phyloP scores from a whole-genome alignment of 64 coral and sea anemone genomes.

The Montipora foliosa region DNA sequence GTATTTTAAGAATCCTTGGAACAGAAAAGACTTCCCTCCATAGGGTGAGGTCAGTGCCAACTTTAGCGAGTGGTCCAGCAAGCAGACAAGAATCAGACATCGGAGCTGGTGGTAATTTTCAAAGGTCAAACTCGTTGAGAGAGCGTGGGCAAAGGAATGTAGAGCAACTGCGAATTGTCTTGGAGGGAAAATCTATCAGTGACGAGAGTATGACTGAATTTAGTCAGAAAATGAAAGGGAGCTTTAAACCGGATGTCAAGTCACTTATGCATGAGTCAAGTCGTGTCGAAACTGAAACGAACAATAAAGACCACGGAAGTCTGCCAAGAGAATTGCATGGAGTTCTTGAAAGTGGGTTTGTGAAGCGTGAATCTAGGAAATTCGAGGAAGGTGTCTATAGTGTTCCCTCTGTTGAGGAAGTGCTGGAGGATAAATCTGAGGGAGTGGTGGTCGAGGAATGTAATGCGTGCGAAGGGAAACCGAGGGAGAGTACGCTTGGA shows the following conservation, averaged over 20 bases:
- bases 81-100: not conserved
- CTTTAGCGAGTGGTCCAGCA: not conserved
- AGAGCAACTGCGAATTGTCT: not conserved
- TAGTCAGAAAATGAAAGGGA: not conserved
- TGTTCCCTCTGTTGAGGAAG: constrained; percentile 16
- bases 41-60: constrained; percentile 6
- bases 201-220: constrained; percentile 24
- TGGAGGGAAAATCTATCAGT: not conserved
- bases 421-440: not conserved
- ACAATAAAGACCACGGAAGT: not conserved
- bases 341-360: constrained; percentile 63
- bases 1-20: not conserved
- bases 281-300: not conserved
- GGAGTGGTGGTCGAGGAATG: not conserved
- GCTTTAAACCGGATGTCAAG: not conserved
- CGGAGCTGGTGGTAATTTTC: not conserved
- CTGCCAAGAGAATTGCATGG: constrained; percentile 35
- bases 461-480: not conserved
- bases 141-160: not conserved
- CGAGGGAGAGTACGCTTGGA: not conserved
- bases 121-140: constrained; percentile 42
- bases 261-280: not conserved
- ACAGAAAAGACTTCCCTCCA: constrained; percentile 10
- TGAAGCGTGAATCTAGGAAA: constrained; percentile 59
- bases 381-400: constrained; percentile 65